phyloP scores from a whole-genome alignment of 1,140 invertebrate species.

The Daktulosphaira vitifoliae region DNA sequence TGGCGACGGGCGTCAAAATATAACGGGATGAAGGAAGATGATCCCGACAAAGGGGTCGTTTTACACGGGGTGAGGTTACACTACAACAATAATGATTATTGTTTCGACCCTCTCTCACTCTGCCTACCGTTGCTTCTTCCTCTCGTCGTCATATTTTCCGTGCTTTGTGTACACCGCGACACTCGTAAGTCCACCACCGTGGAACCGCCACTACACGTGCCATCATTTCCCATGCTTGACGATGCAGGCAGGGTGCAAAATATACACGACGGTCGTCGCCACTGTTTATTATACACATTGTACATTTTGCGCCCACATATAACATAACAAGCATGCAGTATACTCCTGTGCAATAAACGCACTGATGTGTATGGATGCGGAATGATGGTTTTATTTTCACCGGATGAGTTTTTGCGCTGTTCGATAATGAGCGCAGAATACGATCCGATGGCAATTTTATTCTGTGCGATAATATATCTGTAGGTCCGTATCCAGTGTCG shows the following conservation, averaged over 20 bases:
- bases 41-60: conserved; percentile 26
- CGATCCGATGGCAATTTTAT: neutral
- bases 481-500: too few species aligned
- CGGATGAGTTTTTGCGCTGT: neutral
- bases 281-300: neutral
- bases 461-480: too few species aligned
- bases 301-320: too few species aligned
- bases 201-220: conserved; percentile 8
- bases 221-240: conserved; percentile 7
- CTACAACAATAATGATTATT: conserved; percentile 32
- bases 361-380: neutral
- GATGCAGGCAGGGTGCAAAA: too few species aligned
- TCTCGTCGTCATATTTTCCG: neutral
- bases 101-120: conserved; percentile 16
- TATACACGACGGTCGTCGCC: too few species aligned
- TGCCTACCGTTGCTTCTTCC: neutral
- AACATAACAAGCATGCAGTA: too few species aligned
- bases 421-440: conserved; percentile 2
- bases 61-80: conserved; percentile 25
- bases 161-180: conserved; percentile 28
- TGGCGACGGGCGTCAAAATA: conserved; percentile 24
- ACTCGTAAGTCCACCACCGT: neutral
- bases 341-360: neutral
- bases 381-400: neutral
- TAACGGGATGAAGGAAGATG: conserved; percentile 31